Evolutionary conservation across 2,113 vertebrate genomes (phyloP).

Genomic region (Lamprologus ornatipinnis): DNA sequence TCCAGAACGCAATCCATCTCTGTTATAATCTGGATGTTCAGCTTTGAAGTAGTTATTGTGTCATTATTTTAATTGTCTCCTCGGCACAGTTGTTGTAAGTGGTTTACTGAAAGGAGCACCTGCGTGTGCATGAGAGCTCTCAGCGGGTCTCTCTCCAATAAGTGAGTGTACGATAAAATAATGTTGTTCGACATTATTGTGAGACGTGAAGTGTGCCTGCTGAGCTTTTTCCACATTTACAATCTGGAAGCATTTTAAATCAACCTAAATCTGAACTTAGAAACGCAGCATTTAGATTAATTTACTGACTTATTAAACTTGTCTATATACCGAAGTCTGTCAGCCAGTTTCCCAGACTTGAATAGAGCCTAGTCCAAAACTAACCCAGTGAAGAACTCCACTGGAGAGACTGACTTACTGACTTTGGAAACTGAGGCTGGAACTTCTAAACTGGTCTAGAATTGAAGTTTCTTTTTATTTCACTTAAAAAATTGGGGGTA

Average conservation of each 20-base stretch:
- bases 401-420: background rate
- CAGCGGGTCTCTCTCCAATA: background rate
- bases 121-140: background rate
- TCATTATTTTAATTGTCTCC: background rate
- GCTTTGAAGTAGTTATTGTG: background rate
- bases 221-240: background rate
- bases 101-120: background rate
- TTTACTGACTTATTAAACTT: background rate
- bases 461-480: background rate
- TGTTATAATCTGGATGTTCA: background rate
- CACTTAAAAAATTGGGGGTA: background rate
- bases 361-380: background rate
- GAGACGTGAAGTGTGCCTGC: background rate
- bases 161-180: background rate
- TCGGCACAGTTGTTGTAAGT: background rate
- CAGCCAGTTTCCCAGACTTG: background rate
- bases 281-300: background rate
- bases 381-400: background rate
- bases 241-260: background rate
- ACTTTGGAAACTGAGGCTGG: background rate
- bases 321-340: background rate
- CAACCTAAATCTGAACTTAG: background rate
- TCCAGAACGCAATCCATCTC: background rate
- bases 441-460: background rate
- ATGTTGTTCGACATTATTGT: background rate